Conservation (phyloP, 2,888 invertebrate species). For the Phytoseiulus persimilis region DNA sequence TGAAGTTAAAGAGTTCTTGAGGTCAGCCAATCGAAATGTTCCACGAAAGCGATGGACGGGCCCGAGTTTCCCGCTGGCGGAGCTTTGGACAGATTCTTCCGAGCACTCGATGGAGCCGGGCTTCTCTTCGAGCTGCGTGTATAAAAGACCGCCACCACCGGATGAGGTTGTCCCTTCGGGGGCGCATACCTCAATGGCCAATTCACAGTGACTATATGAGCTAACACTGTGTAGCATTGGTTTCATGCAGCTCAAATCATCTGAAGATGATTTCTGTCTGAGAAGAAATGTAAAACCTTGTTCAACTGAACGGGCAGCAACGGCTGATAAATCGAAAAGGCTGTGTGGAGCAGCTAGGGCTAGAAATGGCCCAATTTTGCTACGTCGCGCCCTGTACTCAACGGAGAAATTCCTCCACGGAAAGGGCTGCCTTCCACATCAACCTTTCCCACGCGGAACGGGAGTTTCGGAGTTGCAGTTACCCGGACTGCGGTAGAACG, state of each 20-base stretch:
- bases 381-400: too few species aligned
- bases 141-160: neutral
- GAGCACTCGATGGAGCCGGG: neutral
- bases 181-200: neutral
- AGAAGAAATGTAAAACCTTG: conserved; percentile 11
- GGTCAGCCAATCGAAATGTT: too few species aligned
- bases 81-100: neutral
- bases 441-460: too few species aligned
- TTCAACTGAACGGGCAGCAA: conserved; percentile 12
- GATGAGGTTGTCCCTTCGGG: conserved; percentile 5
- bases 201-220: neutral
- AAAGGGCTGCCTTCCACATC: too few species aligned
- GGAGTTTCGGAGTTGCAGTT: too few species aligned
- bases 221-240: too few species aligned
- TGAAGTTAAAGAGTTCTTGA: too few species aligned
- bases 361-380: neutral
- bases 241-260: neutral
- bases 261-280: neutral
- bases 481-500: too few species aligned
- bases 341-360: conserved; percentile 21
- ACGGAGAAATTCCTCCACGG: too few species aligned
- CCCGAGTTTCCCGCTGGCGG: too few species aligned
- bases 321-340: neutral
- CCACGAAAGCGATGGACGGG: too few species aligned
- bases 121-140: neutral